Evolutionary conservation across 2,888 invertebrate species (phyloP).

Genomic region (Leptothorax acervorum): DNA sequence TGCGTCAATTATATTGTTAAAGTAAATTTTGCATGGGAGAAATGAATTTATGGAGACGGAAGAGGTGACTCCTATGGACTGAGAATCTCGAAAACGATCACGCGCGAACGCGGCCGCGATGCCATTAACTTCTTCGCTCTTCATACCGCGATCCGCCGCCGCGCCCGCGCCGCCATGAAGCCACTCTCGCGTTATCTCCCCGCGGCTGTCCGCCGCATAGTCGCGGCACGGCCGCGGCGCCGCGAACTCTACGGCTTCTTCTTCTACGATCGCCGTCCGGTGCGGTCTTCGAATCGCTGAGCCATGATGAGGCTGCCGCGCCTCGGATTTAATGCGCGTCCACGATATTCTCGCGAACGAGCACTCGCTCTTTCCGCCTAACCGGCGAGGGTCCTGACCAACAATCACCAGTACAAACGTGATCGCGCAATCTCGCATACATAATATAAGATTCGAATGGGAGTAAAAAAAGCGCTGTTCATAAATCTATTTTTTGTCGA

Average conservation of each 20-base stretch:
- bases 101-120: conserved; percentile 32
- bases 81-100: conserved; percentile 31
- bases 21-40: not conserved
- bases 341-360: conserved; percentile 55
- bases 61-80: not conserved
- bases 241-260: conserved; percentile 34
- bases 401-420: not conserved
- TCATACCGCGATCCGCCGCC: conserved; percentile 21
- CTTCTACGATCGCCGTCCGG: conserved; percentile 46
- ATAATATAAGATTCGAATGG: not conserved
- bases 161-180: conserved; percentile 21
- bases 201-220: conserved; percentile 35
- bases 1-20: not conserved
- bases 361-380: conserved; percentile 2
- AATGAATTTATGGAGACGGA: conserved; percentile 9
- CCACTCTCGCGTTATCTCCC: conserved; percentile 40
- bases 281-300: conserved; percentile 65
- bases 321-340: conserved; percentile 53
- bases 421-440: not conserved
- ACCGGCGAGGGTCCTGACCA: not conserved
- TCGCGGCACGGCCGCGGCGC: conserved; percentile 22
- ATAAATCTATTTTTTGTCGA: not conserved
- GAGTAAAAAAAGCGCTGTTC: not conserved
- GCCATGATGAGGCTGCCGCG: conserved; percentile 59
- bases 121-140: conserved; percentile 48